These are phyloP conservation scores for Hermatobates lingyangjiaoensis DNA, from an alignment of 1,140 invertebrate species.

Conservation along the genomic window DNA sequence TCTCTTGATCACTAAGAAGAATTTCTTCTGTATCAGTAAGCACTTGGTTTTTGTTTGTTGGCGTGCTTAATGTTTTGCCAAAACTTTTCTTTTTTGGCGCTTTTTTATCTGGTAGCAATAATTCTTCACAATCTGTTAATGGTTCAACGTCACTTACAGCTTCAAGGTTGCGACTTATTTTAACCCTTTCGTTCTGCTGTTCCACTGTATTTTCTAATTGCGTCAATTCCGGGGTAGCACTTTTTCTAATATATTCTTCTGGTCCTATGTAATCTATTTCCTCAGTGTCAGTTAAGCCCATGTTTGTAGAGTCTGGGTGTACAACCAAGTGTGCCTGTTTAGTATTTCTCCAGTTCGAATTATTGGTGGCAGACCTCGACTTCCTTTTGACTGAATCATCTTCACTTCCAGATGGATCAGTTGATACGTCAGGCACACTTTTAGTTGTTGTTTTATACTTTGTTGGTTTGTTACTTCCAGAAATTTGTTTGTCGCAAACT, in stretches of 20 bases:
- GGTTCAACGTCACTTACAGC: not conserved
- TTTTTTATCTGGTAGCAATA: not conserved
- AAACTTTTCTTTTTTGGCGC: not conserved
- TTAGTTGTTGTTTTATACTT: too few relatives aligned
- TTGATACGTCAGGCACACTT: too few relatives aligned
- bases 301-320: too few relatives aligned
- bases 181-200: not conserved
- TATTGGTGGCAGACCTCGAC: too few relatives aligned
- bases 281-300: not conserved
- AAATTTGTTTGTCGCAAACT: not conserved
- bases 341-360: too few relatives aligned
- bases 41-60: not conserved
- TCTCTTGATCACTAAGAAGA: not conserved
- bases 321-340: too few relatives aligned
- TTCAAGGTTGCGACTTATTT: not conserved
- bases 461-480: too few relatives aligned
- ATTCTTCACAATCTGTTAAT: slow-evolving; percentile 7
- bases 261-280: not conserved
- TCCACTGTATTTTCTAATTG: not conserved
- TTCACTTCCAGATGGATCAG: too few relatives aligned
- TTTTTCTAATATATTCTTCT: not conserved
- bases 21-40: not conserved
- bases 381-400: too few relatives aligned
- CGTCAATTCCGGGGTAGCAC: not conserved
- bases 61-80: not conserved